Conservation (phyloP, 2,888 invertebrate species). For the Formica aserva region DNA sequence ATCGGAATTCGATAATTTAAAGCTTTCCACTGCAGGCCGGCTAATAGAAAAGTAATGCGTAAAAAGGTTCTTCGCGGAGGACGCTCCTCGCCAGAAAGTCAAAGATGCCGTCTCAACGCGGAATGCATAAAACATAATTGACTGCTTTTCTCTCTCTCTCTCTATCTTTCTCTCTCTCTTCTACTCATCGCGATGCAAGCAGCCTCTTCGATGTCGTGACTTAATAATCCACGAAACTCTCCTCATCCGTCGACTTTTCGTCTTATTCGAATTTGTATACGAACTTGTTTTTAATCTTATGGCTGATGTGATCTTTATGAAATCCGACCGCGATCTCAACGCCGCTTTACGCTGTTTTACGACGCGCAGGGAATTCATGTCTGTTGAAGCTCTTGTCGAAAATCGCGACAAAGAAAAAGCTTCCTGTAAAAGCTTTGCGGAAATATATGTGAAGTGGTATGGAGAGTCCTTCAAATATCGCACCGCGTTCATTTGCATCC, state of each 20-base stretch:
- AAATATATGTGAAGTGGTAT: constrained; percentile 15
- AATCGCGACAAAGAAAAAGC: constrained; percentile 14
- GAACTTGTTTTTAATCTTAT: constrained; percentile 17
- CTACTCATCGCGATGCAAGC: constrained; percentile 15
- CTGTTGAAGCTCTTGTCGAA: constrained; percentile 19
- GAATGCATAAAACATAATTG: constrained; percentile 51
- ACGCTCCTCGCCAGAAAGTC: constrained; percentile 6
- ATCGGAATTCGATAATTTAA: constrained; percentile 55
- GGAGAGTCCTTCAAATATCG: constrained; percentile 14
- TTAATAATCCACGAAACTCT: constrained; percentile 46
- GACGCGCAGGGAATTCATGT: constrained; percentile 23
- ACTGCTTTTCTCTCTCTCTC: neutral
- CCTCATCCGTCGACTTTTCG: neutral
- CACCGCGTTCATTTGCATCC: constrained; percentile 38
- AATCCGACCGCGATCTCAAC: constrained; percentile 21
- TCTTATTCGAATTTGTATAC: constrained; percentile 27
- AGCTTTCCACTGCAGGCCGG: constrained; percentile 1
- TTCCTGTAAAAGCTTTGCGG: neutral
- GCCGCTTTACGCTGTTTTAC: constrained; percentile 37
- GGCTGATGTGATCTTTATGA: constrained; percentile 36
- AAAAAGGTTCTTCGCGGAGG: neutral
- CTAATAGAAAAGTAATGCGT: constrained; percentile 47
- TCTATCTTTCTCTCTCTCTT: neutral
- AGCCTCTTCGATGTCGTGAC: constrained; percentile 15
- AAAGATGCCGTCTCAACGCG: constrained; percentile 31